Evolutionary conservation across 2,888 invertebrate genomes (phyloP), one percentile per base, ranked within the genome.

Genomic region (Allolobophora icterica): DNA sequence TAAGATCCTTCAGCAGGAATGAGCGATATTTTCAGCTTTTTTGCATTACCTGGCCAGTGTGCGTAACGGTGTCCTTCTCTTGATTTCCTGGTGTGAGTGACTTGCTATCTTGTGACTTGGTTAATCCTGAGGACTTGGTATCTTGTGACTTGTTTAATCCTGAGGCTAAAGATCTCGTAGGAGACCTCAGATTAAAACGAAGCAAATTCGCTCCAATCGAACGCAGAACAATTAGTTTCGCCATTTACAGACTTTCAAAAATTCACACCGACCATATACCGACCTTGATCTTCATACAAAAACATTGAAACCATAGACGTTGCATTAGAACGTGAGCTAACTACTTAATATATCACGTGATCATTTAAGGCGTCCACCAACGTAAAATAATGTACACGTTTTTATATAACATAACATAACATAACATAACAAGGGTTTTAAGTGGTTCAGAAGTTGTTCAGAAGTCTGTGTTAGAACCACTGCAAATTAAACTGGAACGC

Each of bases 11-110:
- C 38, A 5, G 38, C 21, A 52, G 1, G 52, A 52, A 52, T 52
- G 24, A 52, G 52, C 52, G 52, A 21, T 6, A 52, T 21, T 52
- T 17, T 19, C 19, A 52, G 52, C 52, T 17, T 21, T 52, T 52
- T 84, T 33, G 21, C 33, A 35, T 4, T 87, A 87, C 87, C 87
- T 87, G 87, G 11, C 87, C 87, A 38, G 87, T 87, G 24, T 87
- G 87, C 24, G 87, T 87, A 87, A 35, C 87, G 15, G 24, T 34
- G 87, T 87, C 87, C 87, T 87, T 87, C 24, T 87, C 87, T 87
- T 87, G 87, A 87, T 87, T 87, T 87, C 38, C 87, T 38, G 87
- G 87, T 4, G 24, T 87, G 19, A 87, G 24, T 17, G 71, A 71
- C 1, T 17, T n/a, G 13, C n/a, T n/a, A n/a, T n/a, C 71, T 13